Base-by-base conservation (phyloP, 2,888 invertebrate species). In the Pegoplata infirma region DNA sequence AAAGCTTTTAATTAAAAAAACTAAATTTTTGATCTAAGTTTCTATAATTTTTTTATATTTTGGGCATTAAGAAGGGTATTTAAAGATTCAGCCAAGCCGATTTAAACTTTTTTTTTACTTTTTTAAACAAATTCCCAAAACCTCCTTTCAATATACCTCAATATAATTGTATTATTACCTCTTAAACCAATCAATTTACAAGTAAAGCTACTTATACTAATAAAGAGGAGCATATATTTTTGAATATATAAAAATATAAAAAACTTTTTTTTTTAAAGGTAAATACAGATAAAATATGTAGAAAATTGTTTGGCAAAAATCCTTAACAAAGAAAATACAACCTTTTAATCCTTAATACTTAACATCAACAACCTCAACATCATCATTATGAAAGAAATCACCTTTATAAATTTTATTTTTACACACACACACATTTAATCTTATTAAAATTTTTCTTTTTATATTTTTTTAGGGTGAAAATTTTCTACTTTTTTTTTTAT, bases 121-220 rank as follows among this genome's bases (percentile, higher is more conserved):
- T n/a, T n/a, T n/a, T n/a, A n/a, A n/a, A n/a, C n/a, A n/a, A n/a
- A n/a, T n/a, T n/a, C n/a, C n/a, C n/a, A n/a, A n/a, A n/a, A n/a
- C n/a, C n/a, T n/a, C n/a, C n/a, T n/a, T n/a, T n/a, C n/a, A n/a
- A n/a, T n/a, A n/a, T n/a, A n/a, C n/a, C n/a, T n/a, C n/a, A n/a
- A n/a, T n/a, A n/a, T 61, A 61, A 61, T 61, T 47, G 61, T 47
- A 25, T 47, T 28, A 61, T 25, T 25, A 61, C 46, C 61, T 12
- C 10, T 23, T 46, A 40, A 25, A 47, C 61, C 46, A 28, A 61
- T 25, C 46, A 61, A 25, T 28, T 47, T 25, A 47, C 61, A 25
- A 23, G 56, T 47, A 46, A 61, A 61, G 44, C 61, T 47, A 25
- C 46, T 61, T 46, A 46, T 32, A 32, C 12, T 32, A 32, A 32